These are phyloP conservation scores for Muraenolepis orangiensis DNA, from an alignment of 2,797 vertebrate genomes.

Conservation along the genomic window DNA sequence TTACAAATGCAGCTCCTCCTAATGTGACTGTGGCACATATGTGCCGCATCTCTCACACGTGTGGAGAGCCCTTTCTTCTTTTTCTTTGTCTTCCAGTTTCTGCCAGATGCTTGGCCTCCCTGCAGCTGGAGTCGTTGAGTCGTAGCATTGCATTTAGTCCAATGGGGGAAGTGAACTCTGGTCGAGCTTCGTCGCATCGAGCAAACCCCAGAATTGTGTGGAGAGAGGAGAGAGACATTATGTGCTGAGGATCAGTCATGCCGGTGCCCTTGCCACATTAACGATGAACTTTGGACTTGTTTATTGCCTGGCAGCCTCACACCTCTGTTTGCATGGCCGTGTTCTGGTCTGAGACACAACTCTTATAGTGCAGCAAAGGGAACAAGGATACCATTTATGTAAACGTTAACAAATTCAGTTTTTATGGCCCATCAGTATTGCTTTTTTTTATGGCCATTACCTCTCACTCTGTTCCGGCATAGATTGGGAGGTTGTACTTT, in stretches of 20 bases:
- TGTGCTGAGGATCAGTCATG: not conserved
- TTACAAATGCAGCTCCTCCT: not conserved
- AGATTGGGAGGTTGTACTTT: not conserved
- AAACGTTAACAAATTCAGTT: not conserved
- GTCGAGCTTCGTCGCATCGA: not conserved
- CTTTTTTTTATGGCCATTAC: not conserved
- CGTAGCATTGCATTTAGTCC: not conserved
- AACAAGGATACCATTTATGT: not conserved
- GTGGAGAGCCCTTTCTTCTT: not conserved
- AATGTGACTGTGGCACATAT: conserved; percentile 20
- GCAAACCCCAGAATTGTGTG: not conserved
- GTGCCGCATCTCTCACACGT: conserved; percentile 31
- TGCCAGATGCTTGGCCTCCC: conserved; percentile 33
- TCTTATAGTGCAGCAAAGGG: conserved; percentile 14
- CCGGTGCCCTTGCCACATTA: not conserved
- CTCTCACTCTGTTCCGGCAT: not conserved
- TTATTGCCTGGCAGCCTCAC: conserved; percentile 22
- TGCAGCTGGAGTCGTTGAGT: conserved; percentile 3
- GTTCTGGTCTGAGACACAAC: not conserved
- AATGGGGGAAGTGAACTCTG: not conserved
- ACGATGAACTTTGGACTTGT: conserved; percentile 45
- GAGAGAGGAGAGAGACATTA: not conserved
- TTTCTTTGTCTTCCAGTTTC: conserved; percentile 11
- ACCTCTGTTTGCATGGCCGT: conserved; percentile 37
- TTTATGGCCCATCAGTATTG: not conserved